Conservation (phyloP, 2,888 invertebrate species). For the Ophion slaviceki region DNA sequence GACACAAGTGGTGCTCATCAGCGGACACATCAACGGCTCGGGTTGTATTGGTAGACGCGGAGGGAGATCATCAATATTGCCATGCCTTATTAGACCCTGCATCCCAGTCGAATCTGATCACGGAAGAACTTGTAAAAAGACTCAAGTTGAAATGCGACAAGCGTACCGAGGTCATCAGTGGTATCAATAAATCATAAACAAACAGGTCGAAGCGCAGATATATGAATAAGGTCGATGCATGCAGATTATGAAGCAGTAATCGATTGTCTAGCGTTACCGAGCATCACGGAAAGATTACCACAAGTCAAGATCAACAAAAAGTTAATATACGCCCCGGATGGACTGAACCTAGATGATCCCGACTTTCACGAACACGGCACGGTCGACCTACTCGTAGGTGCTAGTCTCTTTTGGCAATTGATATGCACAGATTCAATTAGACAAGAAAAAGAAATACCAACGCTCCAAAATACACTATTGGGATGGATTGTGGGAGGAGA, state of each 20-base stretch:
- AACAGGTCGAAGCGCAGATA: conserved; percentile 17
- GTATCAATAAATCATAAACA: conserved; percentile 49
- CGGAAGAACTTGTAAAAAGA: conserved; percentile 48
- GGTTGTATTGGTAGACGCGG: conserved; percentile 56
- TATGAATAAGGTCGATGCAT: conserved; percentile 22
- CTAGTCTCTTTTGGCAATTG: conserved; percentile 61
- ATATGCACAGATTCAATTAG: conserved; percentile 41
- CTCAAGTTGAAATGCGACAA: conserved; percentile 49
- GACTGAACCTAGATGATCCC: conserved; percentile 59
- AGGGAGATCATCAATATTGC: conserved; percentile 47
- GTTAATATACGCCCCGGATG: conserved; percentile 45
- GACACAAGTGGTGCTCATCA: no score
- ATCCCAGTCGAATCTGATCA: conserved; percentile 66
- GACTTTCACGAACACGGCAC: conserved; percentile 51
- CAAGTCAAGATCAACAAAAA: conserved; percentile 37
- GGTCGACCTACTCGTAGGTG: conserved; percentile 60
- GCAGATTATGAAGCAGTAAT: conserved; percentile 47
- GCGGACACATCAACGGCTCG: conserved; percentile 59
- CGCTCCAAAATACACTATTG: not conserved
- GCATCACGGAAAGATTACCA: conserved; percentile 58
- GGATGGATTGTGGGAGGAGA: conserved; percentile 55
- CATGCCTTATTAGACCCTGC: conserved; percentile 62
- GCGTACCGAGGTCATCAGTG: conserved; percentile 45
- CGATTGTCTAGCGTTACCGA: conserved; percentile 55
- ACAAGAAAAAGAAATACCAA: conserved; percentile 37